A percentile compares a stretch with the other conserved stretches of the same genome.
phyloP scores from a whole-genome alignment of 2,113 vertebrate species.

The Xiphophorus hellerii region DNA sequence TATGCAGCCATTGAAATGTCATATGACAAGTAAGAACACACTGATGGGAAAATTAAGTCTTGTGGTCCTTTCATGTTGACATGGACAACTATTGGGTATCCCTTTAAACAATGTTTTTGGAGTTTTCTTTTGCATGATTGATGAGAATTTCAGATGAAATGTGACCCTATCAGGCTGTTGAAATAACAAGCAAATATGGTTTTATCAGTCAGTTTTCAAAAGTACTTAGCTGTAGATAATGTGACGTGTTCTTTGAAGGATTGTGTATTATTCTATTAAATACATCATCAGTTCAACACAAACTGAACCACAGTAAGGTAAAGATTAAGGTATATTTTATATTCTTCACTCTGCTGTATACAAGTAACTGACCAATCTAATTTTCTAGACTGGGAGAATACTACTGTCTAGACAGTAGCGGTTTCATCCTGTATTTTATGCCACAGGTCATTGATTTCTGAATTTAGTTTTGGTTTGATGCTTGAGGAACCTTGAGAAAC shows the following conservation, averaged over 20 bases:
- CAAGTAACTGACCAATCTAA: neutral
- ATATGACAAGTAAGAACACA: conserved; percentile 14
- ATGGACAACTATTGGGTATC: no score
- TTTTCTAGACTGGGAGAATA: neutral
- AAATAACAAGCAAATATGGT: neutral
- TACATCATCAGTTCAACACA: no score
- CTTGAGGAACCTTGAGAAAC: neutral
- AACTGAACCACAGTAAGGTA: no score
- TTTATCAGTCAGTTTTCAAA: neutral
- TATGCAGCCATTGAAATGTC: conserved; percentile 44
- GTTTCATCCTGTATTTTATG: neutral
- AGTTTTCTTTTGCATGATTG: no score
- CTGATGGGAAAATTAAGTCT: neutral
- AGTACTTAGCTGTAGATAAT: neutral
- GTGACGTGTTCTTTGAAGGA: neutral
- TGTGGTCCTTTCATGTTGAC: neutral
- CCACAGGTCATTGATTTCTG: neutral
- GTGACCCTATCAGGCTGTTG: no score
- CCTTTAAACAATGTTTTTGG: no score
- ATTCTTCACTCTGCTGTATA: neutral
- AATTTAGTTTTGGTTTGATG: neutral
- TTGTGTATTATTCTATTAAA: neutral
- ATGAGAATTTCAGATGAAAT: no score
- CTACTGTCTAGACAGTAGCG: neutral
- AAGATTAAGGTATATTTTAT: neutral